These are phyloP conservation scores for Adelosebastes latens DNA, from an alignment of 2,797 vertebrate species.

Conservation along the genomic window DNA sequence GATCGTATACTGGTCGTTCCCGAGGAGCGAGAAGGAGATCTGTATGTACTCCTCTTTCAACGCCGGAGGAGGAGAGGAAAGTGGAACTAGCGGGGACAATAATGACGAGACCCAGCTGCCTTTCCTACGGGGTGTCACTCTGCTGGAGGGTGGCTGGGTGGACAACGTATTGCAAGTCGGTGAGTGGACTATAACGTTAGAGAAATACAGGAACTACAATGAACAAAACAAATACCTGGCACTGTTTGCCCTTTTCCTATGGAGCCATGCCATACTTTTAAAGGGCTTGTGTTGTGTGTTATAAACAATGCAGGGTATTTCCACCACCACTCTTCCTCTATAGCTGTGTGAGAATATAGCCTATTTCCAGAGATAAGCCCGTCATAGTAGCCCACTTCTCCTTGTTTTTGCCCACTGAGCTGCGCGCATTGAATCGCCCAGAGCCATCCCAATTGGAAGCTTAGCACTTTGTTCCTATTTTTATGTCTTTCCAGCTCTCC, in stretches of 20 bases:
- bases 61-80: slow-evolving; percentile 90
- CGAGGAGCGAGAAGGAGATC: slow-evolving; percentile 97
- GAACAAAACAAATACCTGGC: slow-evolving; percentile 49
- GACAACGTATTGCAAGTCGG: slow-evolving; percentile 99
- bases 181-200: slow-evolving; percentile 84
- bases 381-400: slow-evolving; percentile 79
- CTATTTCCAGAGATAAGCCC: slow-evolving; percentile 75
- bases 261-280: slow-evolving; percentile 61
- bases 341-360: slow-evolving; percentile 73
- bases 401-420: slow-evolving; percentile 81
- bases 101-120: slow-evolving; percentile 94
- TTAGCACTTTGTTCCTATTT: slow-evolving; percentile 93
- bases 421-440: slow-evolving; percentile 83
- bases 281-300: slow-evolving; percentile 64
- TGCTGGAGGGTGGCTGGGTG: slow-evolving; percentile 95
- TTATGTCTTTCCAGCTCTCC: slow-evolving; percentile 88
- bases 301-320: slow-evolving; percentile 79
- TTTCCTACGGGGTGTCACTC: slow-evolving; percentile 95
- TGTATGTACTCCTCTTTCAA: slow-evolving; percentile 99
- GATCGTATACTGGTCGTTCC: slow-evolving; percentile 99
- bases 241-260: slow-evolving; percentile 45
- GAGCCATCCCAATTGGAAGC: slow-evolving; percentile 85
- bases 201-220: slow-evolving; percentile 38
- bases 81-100: slow-evolving; percentile 84
- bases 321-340: slow-evolving; percentile 59